These are phyloP conservation scores for Erythrocercus mccallii DNA, from an alignment of 2,113 vertebrate species.

Conservation along the genomic window DNA sequence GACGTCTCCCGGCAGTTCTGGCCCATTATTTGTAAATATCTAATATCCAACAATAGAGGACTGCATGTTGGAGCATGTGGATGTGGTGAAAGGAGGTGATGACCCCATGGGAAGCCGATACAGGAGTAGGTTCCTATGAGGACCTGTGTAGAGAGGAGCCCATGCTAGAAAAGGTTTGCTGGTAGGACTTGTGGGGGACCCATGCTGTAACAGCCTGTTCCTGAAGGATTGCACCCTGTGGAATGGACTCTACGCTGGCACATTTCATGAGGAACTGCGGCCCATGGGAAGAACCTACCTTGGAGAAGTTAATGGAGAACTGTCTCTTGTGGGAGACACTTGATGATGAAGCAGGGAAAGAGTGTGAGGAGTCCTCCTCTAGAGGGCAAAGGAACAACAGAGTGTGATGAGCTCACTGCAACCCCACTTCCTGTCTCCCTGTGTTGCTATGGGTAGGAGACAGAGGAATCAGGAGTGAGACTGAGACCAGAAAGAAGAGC, in stretches of 20 bases:
- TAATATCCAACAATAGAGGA: not conserved
- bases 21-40: too few species aligned
- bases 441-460: not conserved
- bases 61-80: accelerated
- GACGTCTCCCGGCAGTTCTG: too few species aligned
- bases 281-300: accelerated
- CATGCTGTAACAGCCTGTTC: accelerated
- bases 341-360: not conserved
- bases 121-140: not conserved
- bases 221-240: not conserved
- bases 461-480: not conserved
- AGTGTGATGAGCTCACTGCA: not conserved
- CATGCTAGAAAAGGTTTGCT: not conserved
- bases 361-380: not conserved
- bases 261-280: not conserved
- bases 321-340: not conserved
- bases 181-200: not conserved
- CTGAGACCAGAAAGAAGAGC: not conserved
- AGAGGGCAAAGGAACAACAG: not conserved
- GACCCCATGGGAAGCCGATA: not conserved
- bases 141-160: not conserved
- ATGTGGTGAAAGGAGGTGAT: not conserved
- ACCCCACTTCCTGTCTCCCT: not conserved
- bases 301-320: not conserved
- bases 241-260: not conserved